These are phyloP conservation scores for Anarhynchus alexandrinus DNA, from an alignment of 2,113 vertebrate genomes.

Conservation along the genomic window DNA sequence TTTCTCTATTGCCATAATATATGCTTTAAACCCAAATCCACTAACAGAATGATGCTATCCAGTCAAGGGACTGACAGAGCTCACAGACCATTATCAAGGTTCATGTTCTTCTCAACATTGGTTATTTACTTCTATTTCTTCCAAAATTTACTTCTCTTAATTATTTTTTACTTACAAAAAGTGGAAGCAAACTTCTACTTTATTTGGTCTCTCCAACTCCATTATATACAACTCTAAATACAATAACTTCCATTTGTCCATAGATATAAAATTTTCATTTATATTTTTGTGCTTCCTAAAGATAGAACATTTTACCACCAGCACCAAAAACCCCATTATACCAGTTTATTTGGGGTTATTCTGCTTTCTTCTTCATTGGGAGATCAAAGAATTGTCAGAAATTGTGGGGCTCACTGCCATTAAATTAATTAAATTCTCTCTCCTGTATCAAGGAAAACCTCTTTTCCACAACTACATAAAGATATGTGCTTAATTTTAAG, in stretches of 20 bases:
- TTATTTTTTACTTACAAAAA: not conserved
- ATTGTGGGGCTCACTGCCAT: fast-evolving
- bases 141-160: not conserved
- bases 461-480: not conserved
- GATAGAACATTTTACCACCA: not conserved
- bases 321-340: not conserved
- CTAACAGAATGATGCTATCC: not conserved
- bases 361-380: not conserved
- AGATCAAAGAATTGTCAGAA: not conserved
- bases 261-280: not conserved
- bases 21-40: not conserved
- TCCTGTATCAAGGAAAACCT: not conserved
- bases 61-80: not conserved
- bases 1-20: not conserved
- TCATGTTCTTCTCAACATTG: not conserved
- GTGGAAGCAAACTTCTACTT: not conserved
- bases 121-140: not conserved
- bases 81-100: not conserved
- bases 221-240: not conserved
- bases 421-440: not conserved
- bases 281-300: not conserved
- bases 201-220: not conserved
- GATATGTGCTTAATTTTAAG: not conserved
- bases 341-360: not conserved
- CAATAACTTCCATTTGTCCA: not conserved